phyloP scores from a whole-genome alignment of 2,797 vertebrate species.

The Mionectes olivaceus region DNA sequence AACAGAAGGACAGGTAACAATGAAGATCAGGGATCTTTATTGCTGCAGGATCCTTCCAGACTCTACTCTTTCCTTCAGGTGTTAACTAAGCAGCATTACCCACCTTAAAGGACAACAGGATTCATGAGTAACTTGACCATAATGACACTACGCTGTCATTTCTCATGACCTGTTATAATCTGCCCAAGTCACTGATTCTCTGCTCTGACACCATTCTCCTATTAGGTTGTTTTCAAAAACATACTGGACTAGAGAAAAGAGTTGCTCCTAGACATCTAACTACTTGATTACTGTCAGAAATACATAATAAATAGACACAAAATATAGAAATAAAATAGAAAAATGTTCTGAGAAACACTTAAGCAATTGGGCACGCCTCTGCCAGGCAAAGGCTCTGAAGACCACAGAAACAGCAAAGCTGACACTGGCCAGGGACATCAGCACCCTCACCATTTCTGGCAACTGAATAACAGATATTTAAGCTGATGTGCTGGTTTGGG shows the following conservation, averaged over 20 bases:
- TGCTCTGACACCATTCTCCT: not conserved
- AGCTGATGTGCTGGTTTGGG: not conserved
- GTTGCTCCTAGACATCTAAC: not conserved
- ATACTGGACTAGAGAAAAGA: not conserved
- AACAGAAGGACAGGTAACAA: not conserved
- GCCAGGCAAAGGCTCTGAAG: not conserved
- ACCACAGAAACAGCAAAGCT: not conserved
- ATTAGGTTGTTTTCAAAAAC: not conserved
- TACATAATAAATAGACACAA: not conserved
- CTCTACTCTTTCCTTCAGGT: not conserved
- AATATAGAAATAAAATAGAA: not conserved
- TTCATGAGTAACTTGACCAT: not conserved
- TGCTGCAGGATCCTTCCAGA: not conserved
- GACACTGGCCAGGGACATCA: not conserved
- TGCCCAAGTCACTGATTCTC: not conserved
- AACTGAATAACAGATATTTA: not conserved
- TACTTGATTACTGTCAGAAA: not conserved
- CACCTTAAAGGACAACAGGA: not conserved
- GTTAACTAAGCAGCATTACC: not conserved
- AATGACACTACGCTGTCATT: not conserved
- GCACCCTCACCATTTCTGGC: not conserved
- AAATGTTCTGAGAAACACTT: not conserved
- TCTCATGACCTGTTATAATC: not conserved
- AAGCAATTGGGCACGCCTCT: rapidly evolving
- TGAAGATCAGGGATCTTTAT: not conserved